Conservation (phyloP, 2,113 vertebrate genomes). For the Propithecus coquereli region DNA sequence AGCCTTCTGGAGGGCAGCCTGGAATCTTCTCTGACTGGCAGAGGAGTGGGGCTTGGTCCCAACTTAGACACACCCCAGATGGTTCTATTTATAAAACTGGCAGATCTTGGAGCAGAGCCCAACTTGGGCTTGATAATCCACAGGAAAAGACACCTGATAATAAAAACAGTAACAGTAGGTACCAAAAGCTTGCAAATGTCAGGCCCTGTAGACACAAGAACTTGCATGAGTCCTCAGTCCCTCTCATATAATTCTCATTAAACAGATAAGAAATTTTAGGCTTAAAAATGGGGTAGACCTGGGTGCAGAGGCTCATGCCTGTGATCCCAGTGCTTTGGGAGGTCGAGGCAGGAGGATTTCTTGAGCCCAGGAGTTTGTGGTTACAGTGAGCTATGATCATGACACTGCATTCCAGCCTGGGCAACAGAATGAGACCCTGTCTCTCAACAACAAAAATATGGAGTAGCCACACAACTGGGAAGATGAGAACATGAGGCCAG, state of each 20-base stretch:
- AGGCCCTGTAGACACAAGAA: too few relatives aligned
- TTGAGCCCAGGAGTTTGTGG: background rate
- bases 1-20: background rate
- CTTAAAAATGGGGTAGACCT: background rate
- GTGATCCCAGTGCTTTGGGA: background rate
- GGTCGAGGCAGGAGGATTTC: background rate
- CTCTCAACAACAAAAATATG: background rate
- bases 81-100: conserved; percentile 54
- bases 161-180: background rate
- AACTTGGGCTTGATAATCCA: background rate
- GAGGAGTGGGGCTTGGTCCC: background rate
- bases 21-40: background rate
- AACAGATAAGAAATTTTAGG: background rate
- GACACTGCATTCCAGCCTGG: background rate
- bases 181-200: background rate
- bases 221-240: background rate
- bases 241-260: background rate
- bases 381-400: background rate
- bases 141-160: conserved; percentile 28
- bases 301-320: too few relatives aligned
- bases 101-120: background rate
- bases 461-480: background rate
- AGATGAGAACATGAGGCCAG: background rate
- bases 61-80: background rate
- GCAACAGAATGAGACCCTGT: background rate